These are phyloP conservation scores for Chaenocephalus aceratus DNA, from an alignment of 2,113 vertebrate genomes.

Conservation along the genomic window DNA sequence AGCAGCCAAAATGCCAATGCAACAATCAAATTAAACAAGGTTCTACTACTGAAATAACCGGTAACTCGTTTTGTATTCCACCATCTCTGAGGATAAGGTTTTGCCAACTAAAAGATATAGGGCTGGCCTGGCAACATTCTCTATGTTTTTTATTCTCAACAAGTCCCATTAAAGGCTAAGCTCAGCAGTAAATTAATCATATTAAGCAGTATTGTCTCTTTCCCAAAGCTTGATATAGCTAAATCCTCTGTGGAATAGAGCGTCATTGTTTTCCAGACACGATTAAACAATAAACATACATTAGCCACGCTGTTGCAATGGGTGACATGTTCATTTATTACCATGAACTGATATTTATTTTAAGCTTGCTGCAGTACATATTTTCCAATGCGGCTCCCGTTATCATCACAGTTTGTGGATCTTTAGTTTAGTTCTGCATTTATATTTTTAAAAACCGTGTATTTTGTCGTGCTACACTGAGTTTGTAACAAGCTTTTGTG, in stretches of 20 bases:
- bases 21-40: not conserved
- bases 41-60: not conserved
- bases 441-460: not conserved
- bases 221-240: not conserved
- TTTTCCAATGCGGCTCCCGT: not conserved
- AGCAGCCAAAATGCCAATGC: not conserved
- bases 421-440: not conserved
- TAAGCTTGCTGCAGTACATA: not conserved
- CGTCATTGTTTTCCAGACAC: not conserved
- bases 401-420: not conserved
- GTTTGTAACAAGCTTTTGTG: not conserved
- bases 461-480: not conserved
- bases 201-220: slow-evolving; percentile 1
- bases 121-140: not conserved
- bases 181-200: not conserved
- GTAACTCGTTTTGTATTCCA: not conserved
- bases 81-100: not conserved
- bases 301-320: too few relatives aligned
- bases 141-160: not conserved
- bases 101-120: not conserved
- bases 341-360: too few relatives aligned
- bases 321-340: too few relatives aligned
- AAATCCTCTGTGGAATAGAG: not conserved
- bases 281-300: not conserved
- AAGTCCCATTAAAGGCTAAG: not conserved